These are phyloP conservation scores for Nezara viridula DNA, from an alignment of 2,888 invertebrate species.

Conservation along the genomic window DNA sequence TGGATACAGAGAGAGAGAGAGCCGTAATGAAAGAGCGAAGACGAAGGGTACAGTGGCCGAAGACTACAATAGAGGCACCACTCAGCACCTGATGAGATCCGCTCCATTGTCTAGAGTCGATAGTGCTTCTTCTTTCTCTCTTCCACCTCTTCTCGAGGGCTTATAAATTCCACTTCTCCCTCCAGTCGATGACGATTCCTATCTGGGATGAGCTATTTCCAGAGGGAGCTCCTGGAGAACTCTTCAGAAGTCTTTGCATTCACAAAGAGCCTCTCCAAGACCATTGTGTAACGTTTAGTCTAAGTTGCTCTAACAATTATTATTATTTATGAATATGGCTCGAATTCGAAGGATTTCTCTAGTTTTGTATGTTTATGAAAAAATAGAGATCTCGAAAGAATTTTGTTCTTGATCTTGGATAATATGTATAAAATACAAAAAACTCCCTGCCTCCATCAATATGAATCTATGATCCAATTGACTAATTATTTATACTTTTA, in stretches of 20 bases:
- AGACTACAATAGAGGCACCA: not conserved
- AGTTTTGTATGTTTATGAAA: too few relatives aligned
- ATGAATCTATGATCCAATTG: too few relatives aligned
- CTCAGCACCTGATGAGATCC: conserved; percentile 40
- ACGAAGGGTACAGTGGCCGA: not conserved
- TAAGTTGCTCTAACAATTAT: not conserved
- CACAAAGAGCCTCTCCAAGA: not conserved
- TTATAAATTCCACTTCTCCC: conserved; percentile 22
- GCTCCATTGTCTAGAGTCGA: conserved; percentile 19
- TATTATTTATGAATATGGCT: not conserved
- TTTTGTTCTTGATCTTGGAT: too few relatives aligned
- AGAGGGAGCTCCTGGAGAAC: conserved; percentile 5
- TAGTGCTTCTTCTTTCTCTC: conserved; percentile 17
- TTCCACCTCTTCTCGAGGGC: not conserved
- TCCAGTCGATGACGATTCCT: conserved; percentile 39
- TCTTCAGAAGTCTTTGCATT: not conserved
- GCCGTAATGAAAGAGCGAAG: not conserved
- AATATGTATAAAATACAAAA: too few relatives aligned
- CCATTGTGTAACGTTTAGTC: not conserved
- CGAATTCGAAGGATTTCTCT: too few relatives aligned
- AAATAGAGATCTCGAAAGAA: too few relatives aligned
- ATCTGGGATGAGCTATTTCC: conserved; percentile 30
- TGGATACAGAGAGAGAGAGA: not conserved
- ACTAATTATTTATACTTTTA: too few relatives aligned
- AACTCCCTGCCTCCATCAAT: too few relatives aligned